Percentiles rank a stretch among this genome's conserved stretches.
Conservation (phyloP, 2,113 vertebrate species). For the Aegypius monachus region DNA sequence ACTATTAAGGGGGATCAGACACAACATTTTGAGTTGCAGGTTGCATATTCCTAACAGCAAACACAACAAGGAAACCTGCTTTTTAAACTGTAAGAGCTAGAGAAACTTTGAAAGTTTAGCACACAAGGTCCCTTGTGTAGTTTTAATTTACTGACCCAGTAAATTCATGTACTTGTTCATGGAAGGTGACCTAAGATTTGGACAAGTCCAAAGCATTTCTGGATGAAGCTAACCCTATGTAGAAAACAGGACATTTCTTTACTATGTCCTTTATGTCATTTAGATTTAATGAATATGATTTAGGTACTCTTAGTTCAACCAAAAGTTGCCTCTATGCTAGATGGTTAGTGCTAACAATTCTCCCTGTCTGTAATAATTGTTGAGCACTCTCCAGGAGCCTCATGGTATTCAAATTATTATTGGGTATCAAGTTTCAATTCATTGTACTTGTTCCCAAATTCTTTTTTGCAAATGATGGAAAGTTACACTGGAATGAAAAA, state of each 20-base stretch:
- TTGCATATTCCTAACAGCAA: background rate
- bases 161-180: background rate
- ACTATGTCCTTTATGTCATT: background rate
- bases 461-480: background rate
- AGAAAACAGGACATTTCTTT: background rate
- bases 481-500: constrained; percentile 9
- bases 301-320: background rate
- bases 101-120: background rate
- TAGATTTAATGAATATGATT: background rate
- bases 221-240: background rate
- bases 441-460: background rate
- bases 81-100: background rate
- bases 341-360: background rate
- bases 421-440: background rate
- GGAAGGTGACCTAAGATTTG: background rate
- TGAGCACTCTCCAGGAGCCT: background rate
- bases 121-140: background rate
- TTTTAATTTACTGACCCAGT: background rate
- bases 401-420: background rate
- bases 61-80: background rate
- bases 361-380: background rate
- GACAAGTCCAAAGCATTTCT: background rate
- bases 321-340: background rate
- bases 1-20: background rate
- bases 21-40: background rate